Conservation (phyloP, 2,113 vertebrate species). For the Bujurquina vittata region DNA sequence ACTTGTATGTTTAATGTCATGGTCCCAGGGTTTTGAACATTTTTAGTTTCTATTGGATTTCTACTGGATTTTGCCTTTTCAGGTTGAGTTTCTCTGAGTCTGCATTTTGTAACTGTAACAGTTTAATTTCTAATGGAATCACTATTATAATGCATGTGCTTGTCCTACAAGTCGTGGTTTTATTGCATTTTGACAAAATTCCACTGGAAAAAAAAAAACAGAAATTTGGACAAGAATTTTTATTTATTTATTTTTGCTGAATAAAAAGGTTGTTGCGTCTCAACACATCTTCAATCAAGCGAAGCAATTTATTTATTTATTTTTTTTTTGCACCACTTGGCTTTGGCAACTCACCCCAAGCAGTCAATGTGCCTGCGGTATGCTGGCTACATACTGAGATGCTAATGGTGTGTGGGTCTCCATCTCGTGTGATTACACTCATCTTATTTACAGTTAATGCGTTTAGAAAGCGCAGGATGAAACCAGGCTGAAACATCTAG, state of each 20-base stretch:
- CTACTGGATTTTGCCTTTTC: no score
- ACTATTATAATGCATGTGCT: background rate
- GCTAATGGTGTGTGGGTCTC: background rate
- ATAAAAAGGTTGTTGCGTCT: no score
- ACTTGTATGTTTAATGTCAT: background rate
- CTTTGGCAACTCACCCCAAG: background rate
- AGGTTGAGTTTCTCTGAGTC: background rate
- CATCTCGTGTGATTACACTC: background rate
- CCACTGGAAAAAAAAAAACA: background rate
- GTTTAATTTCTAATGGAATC: background rate
- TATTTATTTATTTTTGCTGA: background rate
- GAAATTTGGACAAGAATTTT: background rate
- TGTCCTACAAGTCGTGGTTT: background rate
- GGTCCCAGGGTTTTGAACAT: background rate
- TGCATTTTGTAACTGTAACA: background rate
- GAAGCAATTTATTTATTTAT: no score
- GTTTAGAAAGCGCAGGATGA: background rate
- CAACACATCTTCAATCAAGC: no score
- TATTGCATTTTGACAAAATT: background rate
- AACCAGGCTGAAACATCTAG: background rate
- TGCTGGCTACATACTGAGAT: background rate
- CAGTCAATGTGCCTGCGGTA: background rate
- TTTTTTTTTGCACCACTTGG: no score
- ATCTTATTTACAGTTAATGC: background rate
- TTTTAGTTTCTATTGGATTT: background rate